Base-by-base conservation (phyloP, 2,888 invertebrate species). In the Steinernema scapterisci region DNA sequence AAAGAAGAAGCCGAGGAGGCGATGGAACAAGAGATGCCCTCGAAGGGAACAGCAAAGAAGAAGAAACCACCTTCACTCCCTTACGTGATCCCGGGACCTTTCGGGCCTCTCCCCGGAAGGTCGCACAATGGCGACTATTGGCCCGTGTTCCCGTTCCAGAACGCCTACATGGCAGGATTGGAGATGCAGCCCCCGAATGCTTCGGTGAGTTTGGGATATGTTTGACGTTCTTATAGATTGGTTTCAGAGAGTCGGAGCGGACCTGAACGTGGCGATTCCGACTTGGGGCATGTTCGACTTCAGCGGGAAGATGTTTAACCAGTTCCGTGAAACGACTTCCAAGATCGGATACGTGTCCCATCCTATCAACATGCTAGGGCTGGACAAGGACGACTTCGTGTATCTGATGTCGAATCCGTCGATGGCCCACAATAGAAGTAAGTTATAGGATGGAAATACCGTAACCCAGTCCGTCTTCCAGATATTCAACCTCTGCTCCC, bases 331-430 rank as follows among this genome's bases (percentile, higher is more conserved):
- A 31, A 77, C 77, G 31, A 72, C 73, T 9, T 76, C 77, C 6
- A 77, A 79, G 73, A 79, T 84, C 63, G 84, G 84, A 38, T 84
- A 83, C 74, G n/a, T 84, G 72, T 80, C 80, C 72, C 82, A 84
- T 71, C 84, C 84, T 13, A 83, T 84, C 9, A 84, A 84, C 72
- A 84, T 84, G 84, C 73, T 84, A 48, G 84, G 83, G 71, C 74
- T 84, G 72, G 82, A 83, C 56, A 78, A 79, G 70, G 79, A 82
- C 73, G 84, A 84, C 48, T 80, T 81, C 71, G 81, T 81, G 25
- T 77, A 80, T 63, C 63, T 83, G 54, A 81, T 82, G 78, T 77
- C 77, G 23, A 79, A 82, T 48, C 83, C 84, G 0, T 76, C 78
- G 5, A 63, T 82, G 48, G 79, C 78, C 9, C 76, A 77, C 27